Base-by-base conservation (phyloP, 2,113 vertebrate species). In the Pycnonotus jocosus region DNA sequence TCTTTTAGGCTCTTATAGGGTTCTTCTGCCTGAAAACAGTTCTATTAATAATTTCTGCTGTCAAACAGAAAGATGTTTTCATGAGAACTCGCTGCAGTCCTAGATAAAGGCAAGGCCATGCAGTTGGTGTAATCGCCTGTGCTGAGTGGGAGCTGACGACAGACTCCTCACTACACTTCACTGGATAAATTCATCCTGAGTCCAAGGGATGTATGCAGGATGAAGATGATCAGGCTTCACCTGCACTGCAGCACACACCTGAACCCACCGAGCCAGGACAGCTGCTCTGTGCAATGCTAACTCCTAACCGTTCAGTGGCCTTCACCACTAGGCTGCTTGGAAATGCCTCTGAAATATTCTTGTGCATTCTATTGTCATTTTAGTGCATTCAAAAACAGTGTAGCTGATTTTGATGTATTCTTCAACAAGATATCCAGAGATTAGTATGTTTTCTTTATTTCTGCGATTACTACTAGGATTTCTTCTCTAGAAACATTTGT, bases 181-280 rank as follows among this genome's bases (percentile, higher is more conserved):
- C 15, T 5, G 57, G 42, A 20, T 7, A 7, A 28, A 19, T 33
- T 62, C 2, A 1, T 30, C 35, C 50, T 18, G 53, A 31, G 76
- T 19, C 35, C 18, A 0, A 18, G 71, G 21, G 35, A 12, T 21
- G 27, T 3, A 25, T 21, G 27, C 50, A 8, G 45, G 30, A 2
- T 13, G 45, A 9, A 24, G 31, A 35, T 16, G 35, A 62, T 3
- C 72, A 27, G 50, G 60, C 50, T 51, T 47, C 9, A 38, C 13
- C 1, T 3, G 15, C 45, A 3, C 15, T 4, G 9, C n/a, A 44
- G 68, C 57, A 8, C 72, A 24, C n/a, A 5, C 11, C 22, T 25
- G 10, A 4, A 4, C 22, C 37, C 33, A 47, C 42, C 0, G 0
- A 42, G n/a, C 40, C 37, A 7, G 45, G 15, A 2, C 4, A 44